Evolutionary conservation across 2,797 vertebrate species (phyloP), one percentile per base, ranked within the genome.

Genomic region (Cryptoblepharus egeriae): DNA sequence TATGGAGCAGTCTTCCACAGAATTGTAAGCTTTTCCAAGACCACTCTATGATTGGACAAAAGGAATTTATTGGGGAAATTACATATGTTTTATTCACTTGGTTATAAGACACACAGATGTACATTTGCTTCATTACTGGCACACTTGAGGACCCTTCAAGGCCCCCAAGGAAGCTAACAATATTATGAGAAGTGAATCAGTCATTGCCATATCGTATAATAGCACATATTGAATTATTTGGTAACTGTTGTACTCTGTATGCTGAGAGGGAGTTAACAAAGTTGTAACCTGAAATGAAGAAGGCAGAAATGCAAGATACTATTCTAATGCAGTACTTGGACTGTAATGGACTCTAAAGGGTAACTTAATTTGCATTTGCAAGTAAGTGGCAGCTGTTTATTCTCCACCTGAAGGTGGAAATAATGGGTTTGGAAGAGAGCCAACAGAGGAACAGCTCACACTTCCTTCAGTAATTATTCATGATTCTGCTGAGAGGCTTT

Each of bases 11-110:
- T 68, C 57, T 2, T 67, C 37, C 79, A 0, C 83, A 74, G 69
- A 83, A 75, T 16, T 28, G 0, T 52, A 61, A 37, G 80, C 81
- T 79, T 78, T 81, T 30, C 81, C 88, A 24, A 82, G 88, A 58
- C 0, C n/a, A n/a, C n/a, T n/a, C 68, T 42, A 49, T 32, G 26
- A 74, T 35, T 0, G 11, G 37, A 64, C 39, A 61, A 61, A 85
- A 77, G 10, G 24, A 60, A 13, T 58, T 49, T 1, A 2, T 83
- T 87, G 79, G 67, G 16, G 24, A 42, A 30, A n/a, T 11, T 55
- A 11, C 11, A 13, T 37, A 32, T 49, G 49, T 32, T 32, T 24
- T 49, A 45, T 24, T 72, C n/a, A 20, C 15, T 63, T 80, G 37
- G 11, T 49, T 70, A 63, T 7, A 30, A 49, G 77, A 75, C 81